Conservation (phyloP, 2,888 invertebrate species). For the Eupeodes luniger region DNA sequence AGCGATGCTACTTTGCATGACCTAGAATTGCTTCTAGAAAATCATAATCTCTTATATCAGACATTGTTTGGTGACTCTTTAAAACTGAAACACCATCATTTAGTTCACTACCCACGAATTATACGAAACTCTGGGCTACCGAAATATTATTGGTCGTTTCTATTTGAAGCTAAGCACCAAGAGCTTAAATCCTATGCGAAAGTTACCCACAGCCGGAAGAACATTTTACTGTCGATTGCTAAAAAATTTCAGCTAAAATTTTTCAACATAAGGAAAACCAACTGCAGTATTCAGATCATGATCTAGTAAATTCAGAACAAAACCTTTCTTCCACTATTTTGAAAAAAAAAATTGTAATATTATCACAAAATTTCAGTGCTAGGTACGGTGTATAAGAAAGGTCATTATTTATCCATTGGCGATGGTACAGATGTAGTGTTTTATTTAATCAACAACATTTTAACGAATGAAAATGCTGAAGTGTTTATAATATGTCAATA, state of each 20-base stretch:
- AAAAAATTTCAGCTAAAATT: too few relatives aligned
- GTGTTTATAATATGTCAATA: conserved; percentile 10
- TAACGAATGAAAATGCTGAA: neutral
- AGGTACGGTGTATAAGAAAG: conserved; percentile 17
- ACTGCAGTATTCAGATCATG: conserved; percentile 19
- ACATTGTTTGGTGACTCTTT: too few relatives aligned
- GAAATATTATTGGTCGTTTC: too few relatives aligned
- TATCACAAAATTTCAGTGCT: neutral
- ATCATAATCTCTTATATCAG: conserved; percentile 41
- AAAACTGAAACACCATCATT: too few relatives aligned
- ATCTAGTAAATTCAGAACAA: too few relatives aligned
- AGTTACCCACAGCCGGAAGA: too few relatives aligned
- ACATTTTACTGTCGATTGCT: too few relatives aligned
- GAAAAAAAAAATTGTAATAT: conserved; percentile 3
- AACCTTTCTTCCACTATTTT: conserved; percentile 20
- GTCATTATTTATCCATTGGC: conserved; percentile 7
- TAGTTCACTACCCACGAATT: too few relatives aligned
- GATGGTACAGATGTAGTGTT: conserved; percentile 8
- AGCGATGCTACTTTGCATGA: conserved; percentile 24
- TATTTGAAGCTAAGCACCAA: too few relatives aligned
- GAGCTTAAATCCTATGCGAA: too few relatives aligned
- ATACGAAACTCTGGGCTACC: too few relatives aligned
- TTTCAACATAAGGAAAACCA: too few relatives aligned
- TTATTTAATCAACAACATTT: conserved; percentile 8
- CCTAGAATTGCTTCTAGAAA: conserved; percentile 25